These are phyloP conservation scores for Andricus quercusramuli DNA, from an alignment of 2,888 invertebrate genomes.

Conservation along the genomic window DNA sequence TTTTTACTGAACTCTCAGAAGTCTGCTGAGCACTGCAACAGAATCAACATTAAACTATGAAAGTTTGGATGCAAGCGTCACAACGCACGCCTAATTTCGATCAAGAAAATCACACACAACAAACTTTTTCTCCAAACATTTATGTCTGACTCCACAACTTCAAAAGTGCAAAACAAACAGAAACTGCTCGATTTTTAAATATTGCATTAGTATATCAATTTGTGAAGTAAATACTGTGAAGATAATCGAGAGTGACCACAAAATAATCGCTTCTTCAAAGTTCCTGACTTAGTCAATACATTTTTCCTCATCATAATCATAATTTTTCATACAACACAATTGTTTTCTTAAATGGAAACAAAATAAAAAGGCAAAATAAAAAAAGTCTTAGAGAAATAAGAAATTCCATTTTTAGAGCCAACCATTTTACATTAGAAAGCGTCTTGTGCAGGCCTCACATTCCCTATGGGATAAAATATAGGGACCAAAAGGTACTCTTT, in stretches of 20 bases:
- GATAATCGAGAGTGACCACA: not conserved
- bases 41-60: slow-evolving; percentile 65
- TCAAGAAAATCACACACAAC: slow-evolving; percentile 41
- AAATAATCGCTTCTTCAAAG: not conserved
- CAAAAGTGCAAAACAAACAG: not conserved
- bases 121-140: slow-evolving; percentile 21
- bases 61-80: slow-evolving; percentile 48
- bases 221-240: not conserved
- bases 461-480: too few species aligned
- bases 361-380: slow-evolving; percentile 1
- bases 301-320: not conserved
- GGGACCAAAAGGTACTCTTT: too few species aligned
- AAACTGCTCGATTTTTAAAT: not conserved
- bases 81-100: slow-evolving; percentile 43
- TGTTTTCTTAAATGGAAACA: not conserved
- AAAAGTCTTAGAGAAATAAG: not conserved
- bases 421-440: not conserved
- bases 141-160: slow-evolving; percentile 9
- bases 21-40: slow-evolving; percentile 95
- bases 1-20: slow-evolving; percentile 92
- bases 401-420: not conserved
- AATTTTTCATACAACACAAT: not conserved
- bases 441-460: not conserved
- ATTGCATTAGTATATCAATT: not conserved
- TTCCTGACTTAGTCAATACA: not conserved